A percentile compares a stretch with the other conserved stretches of the same genome.
These are phyloP conservation scores for Chironex yamaguchii DNA, from an alignment of 30 jellyfish, hydroid and myxozoan species.

Conservation along the genomic window DNA sequence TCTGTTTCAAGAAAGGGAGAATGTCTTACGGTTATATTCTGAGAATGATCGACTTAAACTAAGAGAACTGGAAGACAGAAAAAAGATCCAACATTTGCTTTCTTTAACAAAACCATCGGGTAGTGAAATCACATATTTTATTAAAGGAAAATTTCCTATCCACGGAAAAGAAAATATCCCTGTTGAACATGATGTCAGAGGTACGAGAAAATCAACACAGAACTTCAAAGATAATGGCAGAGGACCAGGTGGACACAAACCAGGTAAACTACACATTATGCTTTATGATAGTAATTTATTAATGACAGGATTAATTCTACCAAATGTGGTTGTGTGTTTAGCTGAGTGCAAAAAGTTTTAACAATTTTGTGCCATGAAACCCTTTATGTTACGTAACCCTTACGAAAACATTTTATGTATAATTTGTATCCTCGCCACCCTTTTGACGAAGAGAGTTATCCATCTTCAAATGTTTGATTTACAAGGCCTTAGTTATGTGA, in stretches of 20 bases:
- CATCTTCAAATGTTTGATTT: too few relatives aligned
- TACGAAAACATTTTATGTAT: too few relatives aligned
- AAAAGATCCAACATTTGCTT: slow-evolving; percentile 87
- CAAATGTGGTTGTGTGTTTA: too few relatives aligned
- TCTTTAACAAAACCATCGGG: slow-evolving; percentile 86
- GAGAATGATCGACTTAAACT: slow-evolving; percentile 89
- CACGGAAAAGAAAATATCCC: background rate
- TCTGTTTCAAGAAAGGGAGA: slow-evolving; percentile 93
- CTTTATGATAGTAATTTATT: too few relatives aligned
- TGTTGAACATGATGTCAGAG: background rate
- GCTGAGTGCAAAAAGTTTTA: too few relatives aligned
- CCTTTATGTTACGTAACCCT: too few relatives aligned
- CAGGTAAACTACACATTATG: slow-evolving; percentile 14
- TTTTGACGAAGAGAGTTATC: background rate
- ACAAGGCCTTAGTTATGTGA: too few relatives aligned
- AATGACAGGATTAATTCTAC: too few relatives aligned
- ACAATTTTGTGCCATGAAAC: too few relatives aligned
- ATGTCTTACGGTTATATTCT: slow-evolving; percentile 85
- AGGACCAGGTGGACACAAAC: slow-evolving; percentile 96
- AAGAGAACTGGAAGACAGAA: slow-evolving; percentile 87
- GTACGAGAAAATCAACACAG: background rate
- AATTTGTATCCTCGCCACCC: background rate
- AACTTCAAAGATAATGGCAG: slow-evolving; percentile 9
- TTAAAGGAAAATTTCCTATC: slow-evolving; percentile 45
- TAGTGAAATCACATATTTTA: slow-evolving; percentile 82